These are phyloP conservation scores for western clawed frog (Xenopus tropicalis) DNA, from an alignment of 2,113 vertebrate species.

Conservation along the genomic window DNA sequence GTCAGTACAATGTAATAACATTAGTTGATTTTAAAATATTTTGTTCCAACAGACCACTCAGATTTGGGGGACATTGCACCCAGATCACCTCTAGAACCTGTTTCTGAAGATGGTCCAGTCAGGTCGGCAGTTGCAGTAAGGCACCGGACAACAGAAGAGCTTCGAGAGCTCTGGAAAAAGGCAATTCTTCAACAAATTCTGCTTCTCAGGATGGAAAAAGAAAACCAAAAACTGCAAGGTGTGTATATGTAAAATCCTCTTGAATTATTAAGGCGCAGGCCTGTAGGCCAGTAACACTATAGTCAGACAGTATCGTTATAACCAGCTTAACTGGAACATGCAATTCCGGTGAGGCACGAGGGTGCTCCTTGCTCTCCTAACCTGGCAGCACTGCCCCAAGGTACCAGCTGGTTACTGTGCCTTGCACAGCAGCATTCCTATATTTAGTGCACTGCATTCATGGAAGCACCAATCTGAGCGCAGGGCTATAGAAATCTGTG, in stretches of 20 bases:
- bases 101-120: constrained; percentile 67
- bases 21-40: too few relatives aligned
- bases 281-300: neutral
- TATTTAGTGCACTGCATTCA: too few relatives aligned
- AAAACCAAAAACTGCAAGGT: constrained; percentile 96
- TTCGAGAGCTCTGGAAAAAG: constrained; percentile 91
- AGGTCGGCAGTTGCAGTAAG: constrained; percentile 72
- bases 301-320: neutral
- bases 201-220: constrained; percentile 92
- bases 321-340: neutral
- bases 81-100: constrained; percentile 60
- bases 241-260: neutral
- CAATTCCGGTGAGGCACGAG: neutral
- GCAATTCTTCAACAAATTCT: constrained; percentile 94
- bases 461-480: too few relatives aligned
- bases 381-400: too few relatives aligned
- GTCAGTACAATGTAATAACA: too few relatives aligned
- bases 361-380: neutral
- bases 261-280: neutral
- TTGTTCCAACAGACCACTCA: constrained; percentile 66
- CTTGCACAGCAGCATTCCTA: too few relatives aligned
- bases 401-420: too few relatives aligned
- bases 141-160: constrained; percentile 71
- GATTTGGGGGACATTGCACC: constrained; percentile 74
- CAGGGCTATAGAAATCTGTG: too few relatives aligned